Base-by-base conservation (phyloP, 2,113 vertebrate species). In the Phylloscopus whistleri region DNA sequence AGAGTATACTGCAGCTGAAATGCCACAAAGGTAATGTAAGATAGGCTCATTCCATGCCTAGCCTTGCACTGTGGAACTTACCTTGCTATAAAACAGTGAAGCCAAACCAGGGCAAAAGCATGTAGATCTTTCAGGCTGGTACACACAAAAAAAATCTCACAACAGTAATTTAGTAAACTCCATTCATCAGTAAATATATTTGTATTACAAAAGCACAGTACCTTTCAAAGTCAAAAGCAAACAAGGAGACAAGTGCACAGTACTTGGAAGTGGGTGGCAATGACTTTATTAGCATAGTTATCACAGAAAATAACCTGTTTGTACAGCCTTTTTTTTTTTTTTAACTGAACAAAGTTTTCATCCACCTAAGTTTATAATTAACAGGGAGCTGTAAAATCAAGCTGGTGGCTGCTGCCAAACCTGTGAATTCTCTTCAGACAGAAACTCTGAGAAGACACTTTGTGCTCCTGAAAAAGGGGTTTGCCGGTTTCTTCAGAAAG, bases 161-260 rank as follows among this genome's bases (percentile, higher is more conserved):
- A 94, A 68, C 23, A 86, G 27, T 30, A 70, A 41, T 87, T 90
- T 67, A 93, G 44, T 63, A 68, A 94, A 85, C 62, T 60, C 21
- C 28, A 28, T 72, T 77, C 79, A 73, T 90, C 83, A 75, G 63
- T 49, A 93, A 93, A 82, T 5, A 10, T 51, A 33, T 75, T 59
- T 56, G 55, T 58, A 35, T 89, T 93, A 60, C 27, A 63, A 89
- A 86, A 89, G 11, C 39, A 53, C 59, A 55, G n/a, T 66, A 37
- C 39, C 8, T 90, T 94, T 84, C 56, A 68, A 70, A 94, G 60
- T 52, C 72, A 93, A 94, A 94, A 93, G 44, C 53, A 97, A 95
- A 89, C n/a, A 94, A 73, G 30, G 21, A 92, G 8, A 58, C 24
- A 79, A 87, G 60, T 63, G 9, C 51, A 70, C 23, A 80, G 31